phyloP scores from a whole-genome alignment of 2,797 vertebrate genomes.

The Valencia hispanica region DNA sequence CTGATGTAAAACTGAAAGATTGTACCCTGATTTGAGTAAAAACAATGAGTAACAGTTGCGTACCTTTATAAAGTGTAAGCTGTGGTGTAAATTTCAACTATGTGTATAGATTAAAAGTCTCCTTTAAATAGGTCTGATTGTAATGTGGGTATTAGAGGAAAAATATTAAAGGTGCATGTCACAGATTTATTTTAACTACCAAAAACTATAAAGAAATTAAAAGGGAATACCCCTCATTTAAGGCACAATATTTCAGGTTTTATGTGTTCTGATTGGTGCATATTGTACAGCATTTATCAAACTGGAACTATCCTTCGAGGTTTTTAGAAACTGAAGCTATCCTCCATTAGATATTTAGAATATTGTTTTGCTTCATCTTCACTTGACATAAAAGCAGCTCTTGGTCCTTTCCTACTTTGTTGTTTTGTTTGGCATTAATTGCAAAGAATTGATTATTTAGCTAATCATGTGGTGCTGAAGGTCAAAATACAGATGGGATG shows the following conservation, averaged over 20 bases:
- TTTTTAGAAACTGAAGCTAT: neutral
- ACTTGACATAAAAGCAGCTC: neutral
- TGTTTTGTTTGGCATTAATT: neutral
- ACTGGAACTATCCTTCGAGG: neutral
- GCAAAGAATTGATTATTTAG: neutral
- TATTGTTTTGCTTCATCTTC: neutral
- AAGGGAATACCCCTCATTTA: constrained; percentile 17
- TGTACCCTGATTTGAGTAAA: neutral
- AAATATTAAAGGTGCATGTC: neutral
- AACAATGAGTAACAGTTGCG: neutral
- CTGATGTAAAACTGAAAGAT: neutral
- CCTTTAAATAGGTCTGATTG: neutral
- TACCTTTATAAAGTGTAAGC: neutral
- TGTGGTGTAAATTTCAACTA: neutral
- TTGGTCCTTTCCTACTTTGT: neutral
- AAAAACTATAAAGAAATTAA: neutral
- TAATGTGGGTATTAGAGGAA: neutral
- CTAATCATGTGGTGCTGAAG: constrained; percentile 3
- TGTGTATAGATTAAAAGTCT: neutral
- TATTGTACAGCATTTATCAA: constrained; percentile 7
- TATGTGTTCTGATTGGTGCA: neutral
- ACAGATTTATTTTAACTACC: neutral
- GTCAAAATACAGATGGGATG: neutral
- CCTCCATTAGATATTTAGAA: neutral
- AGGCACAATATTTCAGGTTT: constrained; percentile 46